phyloP scores from a whole-genome alignment of 2,113 vertebrate species.

The Solea solea region DNA sequence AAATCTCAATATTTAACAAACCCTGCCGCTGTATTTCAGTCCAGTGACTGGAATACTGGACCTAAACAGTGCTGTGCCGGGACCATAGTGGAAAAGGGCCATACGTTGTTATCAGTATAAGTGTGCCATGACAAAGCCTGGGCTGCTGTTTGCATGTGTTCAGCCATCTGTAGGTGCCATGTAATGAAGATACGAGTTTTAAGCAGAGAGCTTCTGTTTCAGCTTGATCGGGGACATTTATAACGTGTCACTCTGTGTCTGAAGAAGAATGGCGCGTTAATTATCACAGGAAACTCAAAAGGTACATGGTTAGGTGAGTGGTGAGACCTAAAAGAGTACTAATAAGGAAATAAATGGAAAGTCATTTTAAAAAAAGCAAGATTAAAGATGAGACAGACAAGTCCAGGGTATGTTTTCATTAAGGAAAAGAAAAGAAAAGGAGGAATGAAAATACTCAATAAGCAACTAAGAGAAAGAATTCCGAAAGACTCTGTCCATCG shows the following conservation, averaged over 20 bases:
- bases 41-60: too few species aligned
- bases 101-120: too few species aligned
- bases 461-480: background rate
- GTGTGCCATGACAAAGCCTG: slow-evolving; percentile 5
- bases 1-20: too few species aligned
- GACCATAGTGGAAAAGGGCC: too few species aligned
- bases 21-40: too few species aligned
- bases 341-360: background rate
- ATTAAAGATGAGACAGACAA: slow-evolving; percentile 4
- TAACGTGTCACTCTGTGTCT: slow-evolving; percentile 41
- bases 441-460: background rate
- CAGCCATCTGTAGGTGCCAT: slow-evolving; percentile 6
- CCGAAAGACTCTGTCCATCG: too few species aligned
- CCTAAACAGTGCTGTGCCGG: too few species aligned
- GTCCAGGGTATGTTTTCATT: background rate
- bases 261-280: slow-evolving; percentile 25
- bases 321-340: background rate
- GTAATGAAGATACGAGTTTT: slow-evolving; percentile 1
- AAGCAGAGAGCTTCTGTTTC: slow-evolving; percentile 9
- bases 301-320: background rate
- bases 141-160: slow-evolving; percentile 20
- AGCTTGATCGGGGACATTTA: slow-evolving; percentile 2
- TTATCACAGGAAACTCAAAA: slow-evolving; percentile 1
- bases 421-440: background rate
- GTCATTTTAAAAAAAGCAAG: background rate